Evolutionary conservation across 2,888 invertebrate species (phyloP).

Genomic region (Halictus quadricinctus): DNA sequence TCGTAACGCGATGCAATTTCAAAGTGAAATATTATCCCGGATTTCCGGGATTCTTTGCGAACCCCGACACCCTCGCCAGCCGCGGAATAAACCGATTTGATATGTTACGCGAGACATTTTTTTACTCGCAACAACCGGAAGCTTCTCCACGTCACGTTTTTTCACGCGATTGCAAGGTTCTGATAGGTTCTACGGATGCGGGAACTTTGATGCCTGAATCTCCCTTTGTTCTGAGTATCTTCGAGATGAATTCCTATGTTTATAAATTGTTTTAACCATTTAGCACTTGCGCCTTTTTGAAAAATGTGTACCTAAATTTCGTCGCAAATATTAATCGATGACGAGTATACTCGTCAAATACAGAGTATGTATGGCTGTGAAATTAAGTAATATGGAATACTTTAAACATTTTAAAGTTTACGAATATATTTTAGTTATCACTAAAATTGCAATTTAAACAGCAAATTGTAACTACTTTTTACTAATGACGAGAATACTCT

Average conservation of each 20-base stretch:
- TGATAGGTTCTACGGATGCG: neutral
- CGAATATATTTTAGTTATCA: too few relatives aligned
- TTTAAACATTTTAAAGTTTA: too few relatives aligned
- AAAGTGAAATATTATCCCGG: conserved; percentile 47
- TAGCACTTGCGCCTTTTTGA: too few relatives aligned
- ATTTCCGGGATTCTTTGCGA: conserved; percentile 26
- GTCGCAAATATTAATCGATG: too few relatives aligned
- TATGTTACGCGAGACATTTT: conserved; percentile 22
- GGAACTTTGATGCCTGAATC: neutral
- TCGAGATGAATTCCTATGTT: neutral
- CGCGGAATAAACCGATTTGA: conserved; percentile 4
- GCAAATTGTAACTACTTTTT: too few relatives aligned
- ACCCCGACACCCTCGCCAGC: neutral
- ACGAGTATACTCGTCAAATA: too few relatives aligned
- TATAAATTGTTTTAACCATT: neutral
- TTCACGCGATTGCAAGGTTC: conserved; percentile 3
- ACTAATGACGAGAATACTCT: too few relatives aligned
- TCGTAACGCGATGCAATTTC: conserved; percentile 31
- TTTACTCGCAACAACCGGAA: neutral
- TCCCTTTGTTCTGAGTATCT: too few relatives aligned
- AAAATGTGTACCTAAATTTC: too few relatives aligned
- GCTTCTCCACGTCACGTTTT: neutral
- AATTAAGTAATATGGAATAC: too few relatives aligned
- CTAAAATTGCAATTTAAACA: too few relatives aligned
- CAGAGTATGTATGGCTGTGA: too few relatives aligned